Base-by-base conservation (phyloP, 1,140 invertebrate species). In the Drosophila melanogaster region DNA sequence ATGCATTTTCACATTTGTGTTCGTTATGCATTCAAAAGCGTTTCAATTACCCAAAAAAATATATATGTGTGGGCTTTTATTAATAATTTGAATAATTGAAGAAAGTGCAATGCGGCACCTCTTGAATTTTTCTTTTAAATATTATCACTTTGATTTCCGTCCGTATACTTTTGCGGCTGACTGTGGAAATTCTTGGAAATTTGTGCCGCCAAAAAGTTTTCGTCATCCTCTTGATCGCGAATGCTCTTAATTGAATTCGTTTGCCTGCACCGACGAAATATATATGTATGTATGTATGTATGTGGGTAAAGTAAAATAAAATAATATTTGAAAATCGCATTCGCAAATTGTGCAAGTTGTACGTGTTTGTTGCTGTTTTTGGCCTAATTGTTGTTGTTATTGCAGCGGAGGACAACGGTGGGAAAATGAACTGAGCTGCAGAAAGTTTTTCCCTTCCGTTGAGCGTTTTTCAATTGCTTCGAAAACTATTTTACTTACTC, bases 391-490 rank as follows among this genome's bases (percentile, higher is more conserved):
- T 53, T 43, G 59, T 43, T 56, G 54, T 12, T 43, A 17, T 43
- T 43, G 38, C 54, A 24, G 35, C 38, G 26, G 15, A 24, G 38
- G 33, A 40, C 24, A 51, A 19, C 24, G 49, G 35, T 37, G 43
- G 24, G 53, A 46, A 50, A 89, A 72, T 79, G 43, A 85, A 81
- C 75, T 70, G 62, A 62, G 60, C 37, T 69, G 50, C 37, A 51
- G 41, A 67, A 79, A 87, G 66, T 75, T 77, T 77, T 80, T 51
- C 49, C 49, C 17, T 66, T 22, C 14, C 53, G 60, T 58, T 74
- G 70, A 87, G 65, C 76, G 70, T 66, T 87, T 87, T 87, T 89
- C 84, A 87, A 87, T 83, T 89, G 79, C 66, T 72, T 38, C 59
- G 43, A 57, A 78, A 89, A 86, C 75, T 86, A 81, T 87, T 86